Evolutionary conservation across 2,888 invertebrate genomes (phyloP), one percentile per base, ranked within the genome.

Genomic region (Synergus laeviventris): DNA sequence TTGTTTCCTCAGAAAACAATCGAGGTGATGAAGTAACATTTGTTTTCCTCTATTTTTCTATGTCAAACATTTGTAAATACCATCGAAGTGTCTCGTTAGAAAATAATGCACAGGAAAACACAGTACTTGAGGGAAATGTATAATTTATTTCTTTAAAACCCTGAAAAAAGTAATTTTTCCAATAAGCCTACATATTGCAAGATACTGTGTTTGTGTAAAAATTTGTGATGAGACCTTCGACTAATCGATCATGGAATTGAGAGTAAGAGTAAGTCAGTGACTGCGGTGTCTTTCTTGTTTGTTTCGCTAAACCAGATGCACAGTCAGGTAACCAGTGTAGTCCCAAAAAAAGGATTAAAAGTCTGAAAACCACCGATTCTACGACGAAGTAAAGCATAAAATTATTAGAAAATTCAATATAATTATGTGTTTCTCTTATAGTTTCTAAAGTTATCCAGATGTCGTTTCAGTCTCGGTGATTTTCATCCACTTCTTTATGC

Each of bases 221-320:
- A 64, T 45, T 74, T 61, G 38, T 24, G 54, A 60, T 31, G 76
- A 77, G 76, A 78, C 75, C 66, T 76, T 81, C 73, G 70, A 76
- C 56, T 73, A 62, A 78, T 79, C 66, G 59, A 79, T 73, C 59
- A 54, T 74, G 21, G 66, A 74, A 56, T 75, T 73, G 59, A 76
- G 56, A 74, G 36, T 61, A 83, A 83, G 83, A 83, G 77, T 83
- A 78, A 83, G 80, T 81, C 84, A 87, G 86, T 86, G 83, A 84
- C 84, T 85, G 86, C 83, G 84, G 82, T 87, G 81, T 89, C 83
- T 87, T 89, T 83, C 86, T 88, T 90, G 87, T 89, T 85, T 87
- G 87, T 89, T 89, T 88, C 87, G 88, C 90, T 89, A 84, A 87
- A 89, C 89, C 88, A 91, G 90, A 90, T 87, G 89, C 87, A 86